Evolutionary conservation across 2,797 vertebrate genomes (phyloP).

Genomic region (Melopsittacus undulatus): DNA sequence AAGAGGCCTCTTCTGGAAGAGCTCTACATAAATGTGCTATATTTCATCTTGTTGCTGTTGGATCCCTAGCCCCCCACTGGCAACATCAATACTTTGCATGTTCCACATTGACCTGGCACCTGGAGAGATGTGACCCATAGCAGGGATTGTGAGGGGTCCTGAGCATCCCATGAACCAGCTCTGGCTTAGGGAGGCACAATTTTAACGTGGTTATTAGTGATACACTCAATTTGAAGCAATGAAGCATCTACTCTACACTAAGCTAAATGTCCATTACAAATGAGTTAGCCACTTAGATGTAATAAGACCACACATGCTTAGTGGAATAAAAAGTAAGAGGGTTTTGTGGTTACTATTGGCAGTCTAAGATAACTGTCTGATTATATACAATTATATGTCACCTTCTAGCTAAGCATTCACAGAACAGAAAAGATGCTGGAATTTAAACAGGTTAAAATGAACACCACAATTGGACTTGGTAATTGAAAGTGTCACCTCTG

Average conservation of each 20-base stretch:
- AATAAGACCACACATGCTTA: background rate
- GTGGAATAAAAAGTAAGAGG: background rate
- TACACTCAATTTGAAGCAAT: background rate
- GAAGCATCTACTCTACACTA: background rate
- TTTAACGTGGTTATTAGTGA: background rate
- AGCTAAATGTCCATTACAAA: slow-evolving; percentile 10
- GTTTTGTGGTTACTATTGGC: background rate
- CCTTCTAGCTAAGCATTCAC: slow-evolving; percentile 24
- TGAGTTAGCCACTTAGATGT: background rate
- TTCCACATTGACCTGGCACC: background rate
- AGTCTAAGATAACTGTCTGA: slow-evolving; percentile 17
- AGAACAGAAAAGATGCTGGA: slow-evolving; percentile 29
- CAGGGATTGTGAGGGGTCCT: background rate
- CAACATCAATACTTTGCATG: background rate
- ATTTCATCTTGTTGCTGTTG: background rate
- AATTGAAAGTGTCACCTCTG: slow-evolving; percentile 60
- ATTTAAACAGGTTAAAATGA: slow-evolving; percentile 58
- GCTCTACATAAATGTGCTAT: background rate
- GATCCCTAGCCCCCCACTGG: background rate
- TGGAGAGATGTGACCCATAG: background rate
- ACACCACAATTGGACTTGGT: background rate
- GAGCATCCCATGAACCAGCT: background rate
- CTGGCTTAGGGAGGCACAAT: background rate
- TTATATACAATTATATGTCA: slow-evolving; percentile 22
- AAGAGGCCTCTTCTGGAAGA: background rate